Conservation (phyloP, 2,113 vertebrate genomes). For the Seriola quinqueradiata region DNA sequence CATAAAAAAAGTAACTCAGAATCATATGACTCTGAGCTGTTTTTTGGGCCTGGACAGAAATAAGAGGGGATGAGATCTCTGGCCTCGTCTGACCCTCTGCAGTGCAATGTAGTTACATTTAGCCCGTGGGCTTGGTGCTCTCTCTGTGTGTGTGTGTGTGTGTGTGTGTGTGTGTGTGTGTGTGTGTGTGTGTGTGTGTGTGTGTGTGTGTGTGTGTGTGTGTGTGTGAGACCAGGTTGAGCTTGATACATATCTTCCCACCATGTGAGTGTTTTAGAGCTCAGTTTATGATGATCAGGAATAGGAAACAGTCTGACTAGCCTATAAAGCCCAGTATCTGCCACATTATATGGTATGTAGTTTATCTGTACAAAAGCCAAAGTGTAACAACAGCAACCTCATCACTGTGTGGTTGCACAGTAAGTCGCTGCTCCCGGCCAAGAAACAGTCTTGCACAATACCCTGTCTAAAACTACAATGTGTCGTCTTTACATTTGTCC, state of each 20-base stretch:
- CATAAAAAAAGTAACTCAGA: constrained; percentile 1
- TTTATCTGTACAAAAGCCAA: background rate
- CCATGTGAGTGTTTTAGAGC: background rate
- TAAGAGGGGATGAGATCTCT: constrained; percentile 1
- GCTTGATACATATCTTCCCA: background rate
- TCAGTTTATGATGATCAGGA: background rate
- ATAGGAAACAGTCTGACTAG: background rate
- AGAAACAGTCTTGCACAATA: too few species aligned
- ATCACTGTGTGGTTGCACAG: too few species aligned
- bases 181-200: too few species aligned
- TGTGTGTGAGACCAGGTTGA: background rate
- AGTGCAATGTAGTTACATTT: background rate
- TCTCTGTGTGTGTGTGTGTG: background rate
- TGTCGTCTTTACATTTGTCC: background rate
- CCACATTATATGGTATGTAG: background rate
- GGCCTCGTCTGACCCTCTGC: background rate
- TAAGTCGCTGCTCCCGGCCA: too few species aligned
- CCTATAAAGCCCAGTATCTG: background rate
- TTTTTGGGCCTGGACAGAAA: constrained; percentile 1
- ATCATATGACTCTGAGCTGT: constrained; percentile 6
- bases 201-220: too few species aligned
- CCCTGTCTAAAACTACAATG: background rate
- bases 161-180: too few species aligned
- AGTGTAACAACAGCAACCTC: too few species aligned
- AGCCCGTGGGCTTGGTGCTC: background rate